Evolutionary conservation across 2,113 vertebrate genomes (phyloP), one percentile per base, ranked within the genome.

Genomic region (Mola mola): DNA sequence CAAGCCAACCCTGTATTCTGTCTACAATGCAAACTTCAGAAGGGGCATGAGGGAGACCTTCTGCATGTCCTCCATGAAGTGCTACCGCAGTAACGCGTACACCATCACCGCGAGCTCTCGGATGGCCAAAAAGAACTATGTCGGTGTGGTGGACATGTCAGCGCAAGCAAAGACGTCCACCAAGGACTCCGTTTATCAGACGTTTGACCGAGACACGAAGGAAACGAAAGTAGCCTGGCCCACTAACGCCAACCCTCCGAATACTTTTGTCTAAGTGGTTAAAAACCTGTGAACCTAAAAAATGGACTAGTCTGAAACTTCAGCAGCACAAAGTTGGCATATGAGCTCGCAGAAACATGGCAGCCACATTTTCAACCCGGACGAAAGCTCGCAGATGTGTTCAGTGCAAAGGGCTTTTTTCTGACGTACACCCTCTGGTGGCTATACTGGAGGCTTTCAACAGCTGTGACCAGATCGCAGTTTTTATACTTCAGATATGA

Each of bases 61-160:
- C 74, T 99, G 97, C 88, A 96, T 95, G 96, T 98, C 96, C 0
- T 94, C 96, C 0, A 96, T 97, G 95, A 99, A 96, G 71, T 96
- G 94, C 48, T 99, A 99, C 83, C 94, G 97, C 37, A 97, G 95
- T 73, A 98, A 98, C 0, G 96, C 95, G 0, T 98, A 96, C 84
- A 97, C 97, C 29, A 96, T 98, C 90, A 99, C 97, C 0, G 94
- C 94, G 8, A 98, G 95, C 37, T 96, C 97, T 15, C 91, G 95
- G 15, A 90, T 98, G 74, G 95, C 96, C 70, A 98, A 98, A 73
- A 97, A 93, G 82, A 98, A 99, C 86, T 94, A 98, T 0, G 87
- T 98, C 1, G 97, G 97, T 2, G 94, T 98, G 8, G 92, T 92
- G 33, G 96, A 98, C 47, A 75, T 93, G 56, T 91, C 95, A 0